These are phyloP conservation scores for Stegostoma tigrinum DNA, from an alignment of 2,113 vertebrate genomes.

Conservation along the genomic window DNA sequence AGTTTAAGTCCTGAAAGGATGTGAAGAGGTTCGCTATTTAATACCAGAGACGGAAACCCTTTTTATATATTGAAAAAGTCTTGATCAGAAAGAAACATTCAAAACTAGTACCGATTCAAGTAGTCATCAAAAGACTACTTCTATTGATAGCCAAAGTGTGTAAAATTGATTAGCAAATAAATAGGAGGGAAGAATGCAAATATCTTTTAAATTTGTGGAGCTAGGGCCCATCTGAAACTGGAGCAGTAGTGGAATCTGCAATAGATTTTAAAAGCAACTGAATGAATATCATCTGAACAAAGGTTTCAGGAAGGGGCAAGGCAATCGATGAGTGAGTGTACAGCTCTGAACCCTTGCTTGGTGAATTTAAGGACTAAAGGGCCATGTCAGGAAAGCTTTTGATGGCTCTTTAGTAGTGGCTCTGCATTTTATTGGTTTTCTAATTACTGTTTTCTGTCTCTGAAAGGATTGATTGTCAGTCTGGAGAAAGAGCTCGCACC, in stretches of 20 bases:
- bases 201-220: not conserved
- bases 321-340: not conserved
- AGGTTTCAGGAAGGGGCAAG: not conserved
- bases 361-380: not conserved
- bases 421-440: not conserved
- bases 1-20: not conserved
- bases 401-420: not conserved
- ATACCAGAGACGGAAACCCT: not conserved
- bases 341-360: not conserved
- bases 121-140: not conserved
- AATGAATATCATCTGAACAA: not conserved
- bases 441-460: conserved; percentile 40
- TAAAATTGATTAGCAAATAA: not conserved
- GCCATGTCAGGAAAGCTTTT: not conserved
- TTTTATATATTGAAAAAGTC: not conserved
- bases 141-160: not conserved
- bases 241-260: too few relatives aligned
- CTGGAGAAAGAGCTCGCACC: conserved; percentile 89
- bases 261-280: not conserved
- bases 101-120: not conserved
- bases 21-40: not conserved
- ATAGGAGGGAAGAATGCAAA: not conserved
- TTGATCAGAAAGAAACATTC: not conserved
- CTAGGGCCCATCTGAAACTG: not conserved
- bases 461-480: conserved; percentile 83